Percentiles rank a stretch among this genome's conserved stretches.
Evolutionary conservation across 2,113 vertebrate genomes (phyloP).

Genomic region (Odontophorus gujanensis): DNA sequence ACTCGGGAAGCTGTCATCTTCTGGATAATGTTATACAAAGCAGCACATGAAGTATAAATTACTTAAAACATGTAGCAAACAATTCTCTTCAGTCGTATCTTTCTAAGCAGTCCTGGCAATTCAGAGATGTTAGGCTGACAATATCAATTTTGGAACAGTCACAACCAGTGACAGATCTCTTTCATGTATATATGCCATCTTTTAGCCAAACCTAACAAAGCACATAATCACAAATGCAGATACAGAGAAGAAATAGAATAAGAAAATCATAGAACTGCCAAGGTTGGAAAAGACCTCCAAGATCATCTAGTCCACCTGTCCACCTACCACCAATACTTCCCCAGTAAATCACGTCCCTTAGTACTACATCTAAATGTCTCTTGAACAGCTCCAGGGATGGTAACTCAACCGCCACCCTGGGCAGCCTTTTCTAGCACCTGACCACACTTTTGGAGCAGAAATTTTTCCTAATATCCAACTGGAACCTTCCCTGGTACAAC

Average conservation of each 20-base stretch:
- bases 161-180: background rate
- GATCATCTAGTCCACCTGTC: no score
- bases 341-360: no score
- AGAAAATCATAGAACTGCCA: no score
- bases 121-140: background rate
- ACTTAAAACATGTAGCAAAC: background rate
- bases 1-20: background rate
- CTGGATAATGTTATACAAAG: background rate
- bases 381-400: no score
- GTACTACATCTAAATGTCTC: no score
- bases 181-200: background rate
- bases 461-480: no score
- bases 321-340: no score
- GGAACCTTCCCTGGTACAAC: no score
- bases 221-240: background rate
- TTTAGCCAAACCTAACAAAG: background rate
- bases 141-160: background rate
- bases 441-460: no score
- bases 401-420: no score
- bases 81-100: background rate
- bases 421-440: no score
- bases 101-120: background rate
- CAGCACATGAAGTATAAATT: background rate
- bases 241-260: background rate
- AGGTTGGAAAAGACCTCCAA: no score